phyloP scores from a whole-genome alignment of 2,888 invertebrate genomes.

The Platycheirus rosarum region DNA sequence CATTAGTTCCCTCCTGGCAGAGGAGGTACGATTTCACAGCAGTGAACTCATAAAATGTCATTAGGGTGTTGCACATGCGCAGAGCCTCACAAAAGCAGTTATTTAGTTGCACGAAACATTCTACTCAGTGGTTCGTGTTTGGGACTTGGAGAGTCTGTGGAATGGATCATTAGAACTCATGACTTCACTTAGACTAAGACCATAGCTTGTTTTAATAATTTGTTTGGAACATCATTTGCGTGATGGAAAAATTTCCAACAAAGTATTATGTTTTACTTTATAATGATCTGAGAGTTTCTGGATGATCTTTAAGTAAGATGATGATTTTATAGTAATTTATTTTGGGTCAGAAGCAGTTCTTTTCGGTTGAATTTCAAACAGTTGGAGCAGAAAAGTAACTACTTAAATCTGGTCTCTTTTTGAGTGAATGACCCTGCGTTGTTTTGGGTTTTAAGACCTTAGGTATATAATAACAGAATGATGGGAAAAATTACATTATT shows the following conservation, averaged over 20 bases:
- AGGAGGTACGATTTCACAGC: conserved; percentile 10
- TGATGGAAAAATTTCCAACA: conserved; percentile 9
- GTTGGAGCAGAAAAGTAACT: background rate
- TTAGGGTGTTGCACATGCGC: conserved; percentile 70
- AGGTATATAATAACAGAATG: background rate
- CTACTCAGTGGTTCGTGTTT: conserved; percentile 29
- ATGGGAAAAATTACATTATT: background rate
- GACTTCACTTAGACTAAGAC: conserved; percentile 4
- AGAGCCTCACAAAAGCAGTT: conserved; percentile 31
- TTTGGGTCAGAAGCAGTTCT: background rate
- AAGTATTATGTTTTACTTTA: background rate
- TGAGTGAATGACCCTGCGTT: background rate
- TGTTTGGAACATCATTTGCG: conserved; percentile 7
- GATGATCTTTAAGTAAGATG: conserved; percentile 5
- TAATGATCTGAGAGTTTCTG: conserved; percentile 24
- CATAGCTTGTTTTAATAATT: conserved; percentile 10
- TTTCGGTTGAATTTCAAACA: background rate
- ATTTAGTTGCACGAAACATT: conserved; percentile 14
- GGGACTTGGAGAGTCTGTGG: background rate
- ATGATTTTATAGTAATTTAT: conserved; percentile 10
- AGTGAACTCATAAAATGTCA: conserved; percentile 48
- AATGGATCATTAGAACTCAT: conserved; percentile 32
- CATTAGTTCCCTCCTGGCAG: conserved; percentile 5
- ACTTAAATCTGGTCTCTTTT: background rate
- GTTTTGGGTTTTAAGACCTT: background rate